Evolutionary conservation across 2,113 vertebrate genomes (phyloP), one percentile per base, ranked within the genome.

Genomic region (Toxostoma redivivum): DNA sequence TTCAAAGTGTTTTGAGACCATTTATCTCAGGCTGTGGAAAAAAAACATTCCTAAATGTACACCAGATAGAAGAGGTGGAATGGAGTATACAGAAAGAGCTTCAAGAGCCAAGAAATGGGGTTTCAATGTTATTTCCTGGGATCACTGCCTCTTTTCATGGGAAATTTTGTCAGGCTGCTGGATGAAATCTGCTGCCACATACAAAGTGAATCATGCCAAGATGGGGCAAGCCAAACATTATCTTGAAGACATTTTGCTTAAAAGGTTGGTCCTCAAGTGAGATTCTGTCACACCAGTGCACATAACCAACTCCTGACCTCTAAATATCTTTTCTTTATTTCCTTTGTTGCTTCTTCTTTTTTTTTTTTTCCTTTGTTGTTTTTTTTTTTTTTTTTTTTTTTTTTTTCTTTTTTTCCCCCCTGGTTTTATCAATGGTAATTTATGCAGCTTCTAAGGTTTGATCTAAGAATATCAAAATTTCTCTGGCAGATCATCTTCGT

Each of bases 331-430:
- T 18, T 5, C 7, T 16, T 48, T 31, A 7, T 16, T 2, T 20
- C 7, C 27, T 48, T 42, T 48, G 33, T 9, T 24, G 6, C 7
- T 8, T 35, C 5, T 40, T 66, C 16, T 2, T 7, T 5, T 5
- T 16, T 48, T 30, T 21, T 22, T 2, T 4, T 48, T 24, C 5
- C 22, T 23, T n/a, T n/a, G n/a, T n/a, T 47, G 10, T 54, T 4
- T 1, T 0, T 11, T 2, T 6, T 37, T 15, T 2, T 11, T 11
- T 3, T 1, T n/a, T 2, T 7, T 5, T 5, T 16, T 48, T 30
- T 21, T 22, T 2, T 4, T 48, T 24, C 5, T 2, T 6, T 37
- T 15, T 2, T 11, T 11, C 3, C 1, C 0, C 4, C 11, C 33
- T 20, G 12, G 4, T 61, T 89, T 92, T 85, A 65, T 51, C 30